These are phyloP conservation scores for Drosophila nigromelanica DNA, from an alignment of 1,140 invertebrate genomes.

Conservation along the genomic window DNA sequence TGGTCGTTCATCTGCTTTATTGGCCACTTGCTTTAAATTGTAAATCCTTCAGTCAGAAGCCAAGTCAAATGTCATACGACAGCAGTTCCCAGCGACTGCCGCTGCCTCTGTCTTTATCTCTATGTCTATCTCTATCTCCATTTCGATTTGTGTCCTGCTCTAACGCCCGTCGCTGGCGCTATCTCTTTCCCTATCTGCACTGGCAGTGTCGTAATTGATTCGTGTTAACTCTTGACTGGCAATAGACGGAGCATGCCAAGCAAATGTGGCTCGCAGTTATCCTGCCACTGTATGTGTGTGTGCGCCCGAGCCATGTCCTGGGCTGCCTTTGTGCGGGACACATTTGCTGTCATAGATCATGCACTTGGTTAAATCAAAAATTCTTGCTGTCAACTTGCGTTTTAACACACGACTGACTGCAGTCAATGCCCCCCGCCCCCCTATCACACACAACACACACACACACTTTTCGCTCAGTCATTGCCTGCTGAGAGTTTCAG, in stretches of 20 bases:
- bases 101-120: conserved; percentile 25
- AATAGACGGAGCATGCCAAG: conserved; percentile 78
- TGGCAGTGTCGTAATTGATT: conserved; percentile 76
- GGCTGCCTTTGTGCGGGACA: conserved; percentile 67
- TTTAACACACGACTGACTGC: conserved; percentile 66
- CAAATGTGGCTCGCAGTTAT: conserved; percentile 71
- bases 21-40: conserved; percentile 82
- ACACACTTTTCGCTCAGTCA: conserved; percentile 33
- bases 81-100: conserved; percentile 44
- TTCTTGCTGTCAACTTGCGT: conserved; percentile 71
- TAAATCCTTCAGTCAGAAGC: conserved; percentile 74
- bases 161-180: conserved; percentile 4
- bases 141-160: conserved; percentile 12
- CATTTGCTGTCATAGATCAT: conserved; percentile 81
- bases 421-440: conserved; percentile 45
- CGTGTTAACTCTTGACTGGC: conserved; percentile 81
- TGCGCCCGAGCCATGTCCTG: conserved; percentile 3
- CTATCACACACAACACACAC: too few species aligned
- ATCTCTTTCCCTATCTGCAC: conserved; percentile 35
- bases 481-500: conserved; percentile 40
- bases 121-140: conserved; percentile 19
- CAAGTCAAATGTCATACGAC: conserved; percentile 79
- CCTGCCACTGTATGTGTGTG: conserved; percentile 12
- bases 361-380: conserved; percentile 82
- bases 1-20: conserved; percentile 80